Conservation (phyloP, 2,888 invertebrate genomes). For the Andrena minutula region DNA sequence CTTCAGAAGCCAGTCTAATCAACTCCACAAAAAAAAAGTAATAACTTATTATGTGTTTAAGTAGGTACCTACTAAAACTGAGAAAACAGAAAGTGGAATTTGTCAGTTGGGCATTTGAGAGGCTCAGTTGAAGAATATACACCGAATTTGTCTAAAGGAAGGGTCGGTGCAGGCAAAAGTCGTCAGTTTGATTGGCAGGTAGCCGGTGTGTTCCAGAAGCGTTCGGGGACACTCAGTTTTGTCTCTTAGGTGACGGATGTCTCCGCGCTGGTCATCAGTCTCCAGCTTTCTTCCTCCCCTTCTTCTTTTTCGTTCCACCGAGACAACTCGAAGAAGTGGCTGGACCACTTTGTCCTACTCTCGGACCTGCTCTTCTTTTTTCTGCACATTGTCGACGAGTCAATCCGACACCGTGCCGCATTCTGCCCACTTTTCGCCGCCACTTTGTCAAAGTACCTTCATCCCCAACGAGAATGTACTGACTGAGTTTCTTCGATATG, state of each 20-base stretch:
- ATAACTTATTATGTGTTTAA: too few relatives aligned
- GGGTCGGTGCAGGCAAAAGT: constrained; percentile 20
- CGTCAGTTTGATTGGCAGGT: constrained; percentile 65
- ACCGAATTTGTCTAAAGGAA: constrained; percentile 26
- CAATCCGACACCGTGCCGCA: constrained; percentile 77
- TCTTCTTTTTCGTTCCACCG: constrained; percentile 42
- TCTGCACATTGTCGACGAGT: constrained; percentile 75
- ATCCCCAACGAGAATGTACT: constrained; percentile 34
- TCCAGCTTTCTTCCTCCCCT: constrained; percentile 53
- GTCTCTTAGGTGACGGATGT: constrained; percentile 79
- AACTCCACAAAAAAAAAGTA: too few relatives aligned
- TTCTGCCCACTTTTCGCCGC: constrained; percentile 70
- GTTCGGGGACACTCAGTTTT: constrained; percentile 76
- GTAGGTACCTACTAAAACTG: too few relatives aligned
- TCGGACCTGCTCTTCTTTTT: constrained; percentile 52
- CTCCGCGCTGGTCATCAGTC: constrained; percentile 69
- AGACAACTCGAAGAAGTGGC: constrained; percentile 78
- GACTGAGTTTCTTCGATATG: constrained; percentile 17
- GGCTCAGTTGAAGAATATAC: neutral
- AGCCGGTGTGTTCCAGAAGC: constrained; percentile 58
- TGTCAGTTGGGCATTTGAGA: too few relatives aligned
- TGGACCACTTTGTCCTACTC: constrained; percentile 83
- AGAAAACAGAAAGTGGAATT: too few relatives aligned
- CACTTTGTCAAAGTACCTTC: constrained; percentile 69
- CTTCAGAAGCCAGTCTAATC: too few relatives aligned